These are phyloP conservation scores for Matsumurasca onukii DNA, from an alignment of 1,140 invertebrate species.

Conservation along the genomic window DNA sequence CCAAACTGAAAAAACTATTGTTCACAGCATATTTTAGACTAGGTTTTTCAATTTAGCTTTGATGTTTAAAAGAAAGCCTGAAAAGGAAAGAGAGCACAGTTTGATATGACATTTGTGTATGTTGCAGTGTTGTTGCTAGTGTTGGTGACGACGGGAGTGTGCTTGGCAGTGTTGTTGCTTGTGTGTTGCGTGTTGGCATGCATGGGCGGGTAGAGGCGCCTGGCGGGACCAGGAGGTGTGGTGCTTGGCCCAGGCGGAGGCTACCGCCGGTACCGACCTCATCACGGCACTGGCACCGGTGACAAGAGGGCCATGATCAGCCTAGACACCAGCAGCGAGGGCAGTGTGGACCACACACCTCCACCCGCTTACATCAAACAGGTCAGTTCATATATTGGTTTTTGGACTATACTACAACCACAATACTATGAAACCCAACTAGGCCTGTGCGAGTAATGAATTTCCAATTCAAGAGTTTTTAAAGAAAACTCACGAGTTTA, in stretches of 20 bases:
- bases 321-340: constrained; percentile 72
- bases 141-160: constrained; percentile 67
- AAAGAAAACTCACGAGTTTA: no score
- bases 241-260: constrained; percentile 25
- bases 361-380: constrained; percentile 54
- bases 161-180: constrained; percentile 65
- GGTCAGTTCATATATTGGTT: constrained; percentile 26
- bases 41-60: no score
- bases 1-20: no score
- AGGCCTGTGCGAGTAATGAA: no score
- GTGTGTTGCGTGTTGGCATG: constrained; percentile 71
- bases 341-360: constrained; percentile 62
- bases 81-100: no score
- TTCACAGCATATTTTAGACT: no score
- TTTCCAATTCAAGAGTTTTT: no score
- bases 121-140: constrained; percentile 72
- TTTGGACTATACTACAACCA: no score
- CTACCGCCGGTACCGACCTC: constrained; percentile 35
- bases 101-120: no score
- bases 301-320: constrained; percentile 77
- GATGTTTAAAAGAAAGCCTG: no score
- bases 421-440: no score
- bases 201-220: constrained; percentile 48
- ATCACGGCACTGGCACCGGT: constrained; percentile 48
- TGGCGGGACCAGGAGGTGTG: constrained; percentile 30